Percentiles rank a stretch among this genome's conserved stretches.
These are phyloP conservation scores for Nesoenas mayeri DNA, from an alignment of 2,113 vertebrate species.

Conservation along the genomic window DNA sequence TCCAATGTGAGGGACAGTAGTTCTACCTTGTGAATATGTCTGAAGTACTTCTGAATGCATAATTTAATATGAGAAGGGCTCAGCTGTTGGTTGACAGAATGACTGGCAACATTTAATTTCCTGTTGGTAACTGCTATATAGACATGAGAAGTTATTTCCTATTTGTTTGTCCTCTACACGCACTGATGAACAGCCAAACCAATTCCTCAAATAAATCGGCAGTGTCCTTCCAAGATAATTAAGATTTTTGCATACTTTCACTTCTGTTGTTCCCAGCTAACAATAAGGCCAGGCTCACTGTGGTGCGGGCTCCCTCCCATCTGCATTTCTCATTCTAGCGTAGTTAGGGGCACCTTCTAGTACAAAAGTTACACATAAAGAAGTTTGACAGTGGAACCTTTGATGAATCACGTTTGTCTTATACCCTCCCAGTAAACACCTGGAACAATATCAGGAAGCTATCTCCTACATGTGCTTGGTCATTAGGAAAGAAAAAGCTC, in stretches of 20 bases:
- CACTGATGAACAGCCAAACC: background rate
- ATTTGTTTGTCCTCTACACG: background rate
- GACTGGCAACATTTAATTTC: background rate
- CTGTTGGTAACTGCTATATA: background rate
- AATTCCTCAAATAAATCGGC: background rate
- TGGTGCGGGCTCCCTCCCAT: background rate
- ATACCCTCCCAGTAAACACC: background rate
- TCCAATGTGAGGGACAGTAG: background rate
- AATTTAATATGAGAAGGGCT: background rate
- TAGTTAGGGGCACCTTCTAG: background rate
- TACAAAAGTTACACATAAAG: background rate
- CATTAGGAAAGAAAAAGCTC: background rate
- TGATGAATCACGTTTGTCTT: background rate
- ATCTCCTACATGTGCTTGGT: background rate
- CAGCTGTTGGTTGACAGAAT: background rate
- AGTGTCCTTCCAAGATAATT: background rate
- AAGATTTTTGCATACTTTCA: background rate
- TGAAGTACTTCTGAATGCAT: background rate
- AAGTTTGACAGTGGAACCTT: background rate
- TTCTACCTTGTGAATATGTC: background rate
- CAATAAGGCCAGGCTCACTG: background rate
- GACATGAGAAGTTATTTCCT: background rate
- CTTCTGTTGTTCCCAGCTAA: background rate
- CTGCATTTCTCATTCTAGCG: background rate
- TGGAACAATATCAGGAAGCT: background rate